Evolutionary conservation across 2,888 invertebrate genomes (phyloP), one percentile per base, ranked within the genome.

Genomic region (Eucriotettix oculatus): DNA sequence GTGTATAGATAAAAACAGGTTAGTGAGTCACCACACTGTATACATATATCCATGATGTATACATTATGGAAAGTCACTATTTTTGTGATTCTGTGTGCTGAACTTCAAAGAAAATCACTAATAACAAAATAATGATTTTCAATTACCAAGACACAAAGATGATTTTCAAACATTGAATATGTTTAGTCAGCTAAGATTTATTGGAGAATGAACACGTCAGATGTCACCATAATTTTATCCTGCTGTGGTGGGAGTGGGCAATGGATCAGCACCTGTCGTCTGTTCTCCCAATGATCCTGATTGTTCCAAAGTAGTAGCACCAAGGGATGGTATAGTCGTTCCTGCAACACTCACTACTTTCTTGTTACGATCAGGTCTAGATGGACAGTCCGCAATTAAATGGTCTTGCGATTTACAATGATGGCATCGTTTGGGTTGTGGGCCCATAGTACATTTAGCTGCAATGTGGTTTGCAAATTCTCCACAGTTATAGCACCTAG

Each of bases 381-480:
- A 75, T 17, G 93, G 91, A 73, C 94, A 94, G 71, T 93, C 90
- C 42, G 90, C 92, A 63, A 93, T 87, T 61, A 94, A 79, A 75
- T 94, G 94, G 68, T 87, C 89, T 68, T 87, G 86, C 67, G 88
- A 84, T 72, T 90, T 91, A 75, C 93, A 94, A 71, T 85, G 83
- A 76, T 94, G 92, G 75, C 94, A 94, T 69, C 89, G 80, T 76
- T 93, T 93, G 68, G 92, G 92, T 75, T 90, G 87, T 58, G 92
- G 92, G 14, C 90, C 91, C 71, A 87, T 78, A 65, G 84, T 82
- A 74, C 94, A 94, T 72, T 91, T 91, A 44, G 90, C 87, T 43
- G 94, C 93, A 70, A 93, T 86, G 75, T 94, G 94, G 74, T 92
- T 92, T 57, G 90, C 88, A 71, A 92, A 91, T 73, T 91, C 90